phyloP scores from a whole-genome alignment of 2,797 vertebrate species.

The Gambusia yucatana region DNA sequence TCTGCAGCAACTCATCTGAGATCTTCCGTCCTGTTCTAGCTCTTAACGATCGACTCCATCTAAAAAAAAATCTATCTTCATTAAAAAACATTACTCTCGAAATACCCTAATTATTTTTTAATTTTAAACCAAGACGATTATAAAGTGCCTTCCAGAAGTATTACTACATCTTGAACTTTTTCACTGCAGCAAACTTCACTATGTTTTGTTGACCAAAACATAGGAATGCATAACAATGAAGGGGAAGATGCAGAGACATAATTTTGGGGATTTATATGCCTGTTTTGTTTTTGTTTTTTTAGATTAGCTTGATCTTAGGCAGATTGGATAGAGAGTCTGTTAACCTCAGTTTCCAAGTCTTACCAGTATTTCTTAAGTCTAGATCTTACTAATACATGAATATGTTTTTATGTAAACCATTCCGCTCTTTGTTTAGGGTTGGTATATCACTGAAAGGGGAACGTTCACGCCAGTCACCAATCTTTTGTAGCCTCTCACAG shows the following conservation, averaged over 20 bases:
- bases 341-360: neutral
- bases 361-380: neutral
- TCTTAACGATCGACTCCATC: slow-evolving; percentile 27
- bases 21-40: slow-evolving; percentile 35
- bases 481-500: neutral
- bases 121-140: neutral
- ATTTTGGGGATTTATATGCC: no score
- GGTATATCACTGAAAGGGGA: neutral
- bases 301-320: neutral
- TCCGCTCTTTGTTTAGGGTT: neutral
- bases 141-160: neutral
- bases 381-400: neutral
- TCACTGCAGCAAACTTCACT: neutral
- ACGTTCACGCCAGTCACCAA: neutral
- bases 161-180: neutral
- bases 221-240: neutral
- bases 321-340: neutral
- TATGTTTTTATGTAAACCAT: neutral
- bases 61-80: slow-evolving; percentile 3
- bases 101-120: neutral
- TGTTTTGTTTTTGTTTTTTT: neutral
- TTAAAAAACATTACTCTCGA: neutral
- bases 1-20: slow-evolving; percentile 49
- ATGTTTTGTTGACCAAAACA: neutral
- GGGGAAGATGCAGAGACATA: neutral